Conservation (phyloP, 2,113 vertebrate species). For the Pelecanus crispus region DNA sequence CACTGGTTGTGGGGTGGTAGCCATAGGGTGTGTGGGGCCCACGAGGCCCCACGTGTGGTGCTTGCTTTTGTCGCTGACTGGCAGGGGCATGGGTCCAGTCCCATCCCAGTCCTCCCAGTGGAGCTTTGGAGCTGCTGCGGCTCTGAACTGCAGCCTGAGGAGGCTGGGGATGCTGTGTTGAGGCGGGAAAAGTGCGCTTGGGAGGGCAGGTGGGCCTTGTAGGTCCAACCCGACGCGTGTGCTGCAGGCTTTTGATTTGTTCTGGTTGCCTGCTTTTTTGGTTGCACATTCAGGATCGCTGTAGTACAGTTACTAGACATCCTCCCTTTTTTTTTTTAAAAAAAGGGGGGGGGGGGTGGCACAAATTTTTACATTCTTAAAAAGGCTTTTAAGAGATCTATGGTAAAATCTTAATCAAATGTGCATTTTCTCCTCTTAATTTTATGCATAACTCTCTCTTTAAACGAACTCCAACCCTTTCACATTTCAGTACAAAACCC, state of each 20-base stretch:
- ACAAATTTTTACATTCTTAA: not conserved
- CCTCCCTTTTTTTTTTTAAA: too few species aligned
- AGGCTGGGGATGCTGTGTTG: not conserved
- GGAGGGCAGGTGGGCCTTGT: not conserved
- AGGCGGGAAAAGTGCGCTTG: not conserved
- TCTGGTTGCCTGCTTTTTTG: not conserved
- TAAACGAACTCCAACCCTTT: not conserved
- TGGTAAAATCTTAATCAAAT: not conserved
- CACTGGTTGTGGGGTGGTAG: not conserved
- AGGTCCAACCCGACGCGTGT: fast-evolving
- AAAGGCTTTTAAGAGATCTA: not conserved
- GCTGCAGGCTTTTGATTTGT: not conserved
- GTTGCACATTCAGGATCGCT: not conserved
- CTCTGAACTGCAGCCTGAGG: not conserved
- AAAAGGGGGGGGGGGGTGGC: too few species aligned
- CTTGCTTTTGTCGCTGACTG: not conserved
- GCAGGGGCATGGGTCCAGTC: fast-evolving
- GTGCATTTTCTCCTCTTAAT: not conserved
- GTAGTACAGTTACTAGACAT: not conserved
- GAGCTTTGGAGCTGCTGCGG: not conserved
- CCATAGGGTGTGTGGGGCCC: not conserved
- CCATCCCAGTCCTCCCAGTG: not conserved
- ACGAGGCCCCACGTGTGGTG: fast-evolving
- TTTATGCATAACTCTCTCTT: not conserved
- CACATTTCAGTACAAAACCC: not conserved